Base-by-base conservation (phyloP, 2,888 invertebrate genomes). In the Scaptomyza cyrtandrae region DNA sequence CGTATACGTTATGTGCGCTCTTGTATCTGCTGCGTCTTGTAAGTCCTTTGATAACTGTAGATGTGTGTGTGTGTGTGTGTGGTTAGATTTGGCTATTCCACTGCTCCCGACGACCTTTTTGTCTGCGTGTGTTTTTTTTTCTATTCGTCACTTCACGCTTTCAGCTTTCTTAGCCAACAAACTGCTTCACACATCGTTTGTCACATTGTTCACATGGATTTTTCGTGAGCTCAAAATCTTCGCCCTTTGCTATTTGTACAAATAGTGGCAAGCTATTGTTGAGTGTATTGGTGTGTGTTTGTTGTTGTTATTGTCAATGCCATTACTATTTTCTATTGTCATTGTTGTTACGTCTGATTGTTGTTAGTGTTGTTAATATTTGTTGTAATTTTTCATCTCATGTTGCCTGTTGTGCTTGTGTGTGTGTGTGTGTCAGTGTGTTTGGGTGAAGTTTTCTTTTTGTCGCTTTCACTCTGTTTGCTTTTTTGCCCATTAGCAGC, bases 151-250 rank as follows among this genome's bases (percentile, higher is more conserved):
- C 83, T 80, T 80, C 71, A 75, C 55, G 80, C 79, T 79, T 66
- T 71, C 74, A 72, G 75, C 75, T 56, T 56, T 61, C 39, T 14
- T 7, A 39, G 33, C 11, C 33, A 33, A 72, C 70, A 81, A 84
- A 71, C 80, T 78, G 80, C 78, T 85, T 84, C 84, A 85, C 84
- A 84, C 84, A 84, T 84, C 84, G 84, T 84, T 84, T 86, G 87
- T 84, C 84, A 86, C 87, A 87, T 84, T 86, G 85, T 86, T 85
- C 68, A 70, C 75, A 43, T 57, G 78, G 78, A 73, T 69, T 73
- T 70, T 65, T 69, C 59, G 62, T 71, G 75, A 75, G 75, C 75
- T 75, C 68, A 54, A 75, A 75, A 75, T 75, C 72, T 68, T 63
- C 60, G 68, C 67, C 58, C 64, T 67, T 31, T 49, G 55, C 62